These are phyloP conservation scores for Drosophila meridiana DNA, from an alignment of 2,888 invertebrate species.

Conservation along the genomic window DNA sequence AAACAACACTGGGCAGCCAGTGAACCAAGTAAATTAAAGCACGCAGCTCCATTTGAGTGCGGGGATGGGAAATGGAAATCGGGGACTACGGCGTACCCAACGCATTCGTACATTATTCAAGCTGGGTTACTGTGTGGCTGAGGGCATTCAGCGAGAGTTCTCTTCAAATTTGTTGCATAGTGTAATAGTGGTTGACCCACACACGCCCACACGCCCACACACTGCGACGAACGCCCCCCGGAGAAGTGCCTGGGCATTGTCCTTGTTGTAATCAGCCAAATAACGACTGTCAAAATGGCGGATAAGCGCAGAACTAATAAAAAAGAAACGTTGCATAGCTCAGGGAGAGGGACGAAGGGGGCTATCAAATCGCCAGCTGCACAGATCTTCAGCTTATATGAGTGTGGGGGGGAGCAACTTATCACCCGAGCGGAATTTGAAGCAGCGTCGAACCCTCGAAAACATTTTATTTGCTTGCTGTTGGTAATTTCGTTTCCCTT, in stretches of 20 bases:
- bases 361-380: slow-evolving; percentile 59
- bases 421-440: slow-evolving; percentile 59
- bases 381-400: slow-evolving; percentile 51
- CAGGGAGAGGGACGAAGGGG: slow-evolving; percentile 14
- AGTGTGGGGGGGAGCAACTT: slow-evolving; percentile 27
- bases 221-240: neutral
- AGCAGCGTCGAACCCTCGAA: slow-evolving; percentile 72
- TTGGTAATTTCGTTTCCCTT: slow-evolving; percentile 75
- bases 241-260: slow-evolving; percentile 48
- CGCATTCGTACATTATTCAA: neutral
- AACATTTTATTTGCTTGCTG: slow-evolving; percentile 77
- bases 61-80: neutral
- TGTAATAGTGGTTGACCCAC: slow-evolving; percentile 15
- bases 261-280: slow-evolving; percentile 75
- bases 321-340: slow-evolving; percentile 69
- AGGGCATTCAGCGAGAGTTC: neutral
- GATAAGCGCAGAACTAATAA: slow-evolving; percentile 77
- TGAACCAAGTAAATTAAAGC: neutral
- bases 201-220: slow-evolving; percentile 5
- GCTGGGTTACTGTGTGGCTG: neutral
- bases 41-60: neutral
- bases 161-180: slow-evolving; percentile 23
- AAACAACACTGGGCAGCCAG: slow-evolving; percentile 21
- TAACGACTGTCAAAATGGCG: slow-evolving; percentile 75
- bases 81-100: neutral